phyloP scores from a whole-genome alignment of 2,113 vertebrate species.

The Recurvirostra avosetta region DNA sequence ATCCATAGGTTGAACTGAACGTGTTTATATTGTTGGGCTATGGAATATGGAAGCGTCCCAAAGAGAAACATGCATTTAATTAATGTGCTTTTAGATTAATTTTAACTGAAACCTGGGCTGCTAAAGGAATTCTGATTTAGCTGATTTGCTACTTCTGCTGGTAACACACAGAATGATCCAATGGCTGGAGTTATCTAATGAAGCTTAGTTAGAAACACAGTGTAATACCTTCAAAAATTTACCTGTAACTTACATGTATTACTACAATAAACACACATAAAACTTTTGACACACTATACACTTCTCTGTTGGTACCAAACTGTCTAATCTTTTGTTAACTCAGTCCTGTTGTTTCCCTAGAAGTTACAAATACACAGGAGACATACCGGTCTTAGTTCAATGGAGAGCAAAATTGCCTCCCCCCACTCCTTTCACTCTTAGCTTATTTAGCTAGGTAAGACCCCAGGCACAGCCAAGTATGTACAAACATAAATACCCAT shows the following conservation, averaged over 20 bases:
- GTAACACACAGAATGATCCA: background rate
- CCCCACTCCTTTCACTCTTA: background rate
- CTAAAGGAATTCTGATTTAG: conserved; percentile 5
- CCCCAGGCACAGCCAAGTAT: background rate
- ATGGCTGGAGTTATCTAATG: background rate
- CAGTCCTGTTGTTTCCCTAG: background rate
- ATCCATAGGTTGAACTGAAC: background rate
- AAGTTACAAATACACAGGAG: background rate
- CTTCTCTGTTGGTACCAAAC: background rate
- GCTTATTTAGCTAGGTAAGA: background rate
- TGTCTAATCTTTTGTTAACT: background rate
- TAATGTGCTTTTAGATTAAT: background rate
- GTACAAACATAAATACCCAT: conserved; percentile 6
- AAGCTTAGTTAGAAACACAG: background rate
- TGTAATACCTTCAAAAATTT: background rate
- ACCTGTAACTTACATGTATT: background rate
- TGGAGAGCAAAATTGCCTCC: background rate
- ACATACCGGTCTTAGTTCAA: background rate
- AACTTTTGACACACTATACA: background rate
- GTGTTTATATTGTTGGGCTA: background rate
- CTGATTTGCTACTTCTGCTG: background rate
- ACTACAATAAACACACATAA: background rate
- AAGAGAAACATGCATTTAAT: background rate
- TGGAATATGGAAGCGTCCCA: background rate
- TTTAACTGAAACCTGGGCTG: background rate